Evolutionary conservation across 2,113 vertebrate genomes (phyloP).

Genomic region (Nycticebus coucang): DNA sequence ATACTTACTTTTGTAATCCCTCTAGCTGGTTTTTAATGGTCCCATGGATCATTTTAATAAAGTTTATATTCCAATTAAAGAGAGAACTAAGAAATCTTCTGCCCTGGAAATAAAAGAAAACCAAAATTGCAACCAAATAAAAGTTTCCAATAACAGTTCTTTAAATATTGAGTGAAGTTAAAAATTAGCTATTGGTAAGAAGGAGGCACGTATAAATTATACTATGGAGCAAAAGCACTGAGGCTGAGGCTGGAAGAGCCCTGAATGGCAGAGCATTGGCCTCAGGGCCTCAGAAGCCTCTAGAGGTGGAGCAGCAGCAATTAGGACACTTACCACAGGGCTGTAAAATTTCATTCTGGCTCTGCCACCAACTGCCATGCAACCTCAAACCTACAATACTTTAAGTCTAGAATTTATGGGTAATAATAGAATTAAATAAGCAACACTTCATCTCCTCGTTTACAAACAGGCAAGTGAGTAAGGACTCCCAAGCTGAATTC

Average conservation of each 20-base stretch:
- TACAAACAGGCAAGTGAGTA: not conserved
- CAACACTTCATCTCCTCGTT: not conserved
- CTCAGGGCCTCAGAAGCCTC: not conserved
- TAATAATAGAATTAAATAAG: not conserved
- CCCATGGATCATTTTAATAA: conserved; percentile 94
- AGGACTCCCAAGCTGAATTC: not conserved
- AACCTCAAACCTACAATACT: not conserved
- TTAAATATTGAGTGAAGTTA: not conserved
- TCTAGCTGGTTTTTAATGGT: conserved; percentile 96
- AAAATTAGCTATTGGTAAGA: not conserved
- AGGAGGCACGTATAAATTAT: not conserved
- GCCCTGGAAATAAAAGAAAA: conserved; percentile 85
- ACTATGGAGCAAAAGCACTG: rapidly evolving
- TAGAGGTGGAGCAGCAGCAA: rapidly evolving
- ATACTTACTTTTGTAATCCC: conserved; percentile 91
- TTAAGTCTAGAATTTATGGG: not conserved
- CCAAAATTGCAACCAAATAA: conserved; percentile 21
- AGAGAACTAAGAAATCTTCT: conserved; percentile 96
- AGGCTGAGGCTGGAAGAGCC: rapidly evolving
- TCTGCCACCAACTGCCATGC: not conserved
- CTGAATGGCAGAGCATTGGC: not conserved
- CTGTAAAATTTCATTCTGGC: not conserved
- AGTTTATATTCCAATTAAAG: conserved; percentile 93
- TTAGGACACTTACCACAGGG: not conserved
- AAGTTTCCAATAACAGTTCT: not conserved